Conservation (phyloP, 2,888 invertebrate genomes). For the Drosophila meridionalis region DNA sequence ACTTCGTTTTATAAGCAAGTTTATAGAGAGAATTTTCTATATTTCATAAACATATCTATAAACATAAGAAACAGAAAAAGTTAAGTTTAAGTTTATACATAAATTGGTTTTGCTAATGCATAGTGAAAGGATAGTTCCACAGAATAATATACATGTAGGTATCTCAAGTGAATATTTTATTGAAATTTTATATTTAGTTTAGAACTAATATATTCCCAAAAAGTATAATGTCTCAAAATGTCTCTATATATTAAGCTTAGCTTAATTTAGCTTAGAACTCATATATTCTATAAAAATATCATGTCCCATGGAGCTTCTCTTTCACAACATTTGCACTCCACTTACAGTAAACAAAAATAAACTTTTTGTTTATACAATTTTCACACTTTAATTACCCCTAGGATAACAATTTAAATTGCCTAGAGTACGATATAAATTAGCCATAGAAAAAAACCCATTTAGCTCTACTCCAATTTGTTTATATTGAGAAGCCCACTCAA, state of each 20-base stretch:
- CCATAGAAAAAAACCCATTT: not conserved
- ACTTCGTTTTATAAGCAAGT: not conserved
- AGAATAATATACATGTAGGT: too few relatives aligned
- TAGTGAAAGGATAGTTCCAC: not conserved
- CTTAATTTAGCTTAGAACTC: not conserved
- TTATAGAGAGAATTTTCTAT: not conserved
- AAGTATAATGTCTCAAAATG: too few relatives aligned
- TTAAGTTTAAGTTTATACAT: not conserved
- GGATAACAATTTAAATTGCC: not conserved
- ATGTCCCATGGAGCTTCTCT: not conserved
- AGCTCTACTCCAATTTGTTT: slow-evolving; percentile 10
- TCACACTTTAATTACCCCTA: not conserved
- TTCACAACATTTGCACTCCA: not conserved
- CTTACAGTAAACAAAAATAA: not conserved
- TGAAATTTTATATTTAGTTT: too few relatives aligned
- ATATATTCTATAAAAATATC: not conserved
- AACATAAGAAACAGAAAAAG: not conserved
- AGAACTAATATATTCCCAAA: too few relatives aligned
- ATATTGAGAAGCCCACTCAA: not conserved
- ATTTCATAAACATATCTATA: too few relatives aligned
- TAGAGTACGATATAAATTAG: not conserved
- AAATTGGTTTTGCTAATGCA: not conserved
- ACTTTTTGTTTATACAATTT: not conserved
- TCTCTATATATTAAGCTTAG: too few relatives aligned
- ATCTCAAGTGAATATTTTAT: too few relatives aligned